Evolutionary conservation across 2,113 vertebrate species (phyloP).

Genomic region (Ivindomyrus marchei): DNA sequence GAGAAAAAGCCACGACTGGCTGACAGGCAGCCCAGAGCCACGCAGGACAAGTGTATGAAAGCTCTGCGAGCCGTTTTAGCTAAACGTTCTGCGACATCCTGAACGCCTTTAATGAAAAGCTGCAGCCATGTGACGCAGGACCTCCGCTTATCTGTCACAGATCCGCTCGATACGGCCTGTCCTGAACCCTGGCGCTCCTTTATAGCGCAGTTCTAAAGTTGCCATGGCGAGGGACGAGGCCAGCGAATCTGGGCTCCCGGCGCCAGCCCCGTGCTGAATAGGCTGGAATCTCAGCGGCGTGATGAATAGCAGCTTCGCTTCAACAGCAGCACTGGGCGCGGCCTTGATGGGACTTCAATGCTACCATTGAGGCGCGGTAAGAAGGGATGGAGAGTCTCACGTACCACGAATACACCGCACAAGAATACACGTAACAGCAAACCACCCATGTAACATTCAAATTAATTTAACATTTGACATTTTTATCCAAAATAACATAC

Average conservation of each 20-base stretch:
- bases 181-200: slow-evolving; percentile 20
- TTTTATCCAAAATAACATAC: not conserved
- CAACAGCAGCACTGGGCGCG: slow-evolving; percentile 31
- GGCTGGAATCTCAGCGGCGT: slow-evolving; percentile 36
- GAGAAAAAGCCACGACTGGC: not conserved
- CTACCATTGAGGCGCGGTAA: slow-evolving; percentile 28
- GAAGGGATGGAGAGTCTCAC: not conserved
- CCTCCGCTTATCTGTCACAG: slow-evolving; percentile 33
- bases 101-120: not conserved
- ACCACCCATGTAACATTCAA: not conserved
- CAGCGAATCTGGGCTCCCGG: slow-evolving; percentile 27
- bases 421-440: not conserved
- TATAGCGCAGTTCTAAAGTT: slow-evolving; percentile 44
- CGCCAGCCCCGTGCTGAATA: slow-evolving; percentile 37
- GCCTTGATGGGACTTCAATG: slow-evolving; percentile 41
- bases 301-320: slow-evolving; percentile 43
- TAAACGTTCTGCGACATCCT: not conserved
- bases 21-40: not conserved
- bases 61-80: not conserved
- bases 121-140: slow-evolving; percentile 12
- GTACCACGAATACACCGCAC: not conserved
- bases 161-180: slow-evolving; percentile 25
- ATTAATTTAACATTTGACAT: not conserved
- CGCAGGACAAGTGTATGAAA: not conserved
- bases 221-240: slow-evolving; percentile 48